phyloP scores from a whole-genome alignment of 92 coral and sea anemone genomes.

The Chrysogorgia sp. region DNA sequence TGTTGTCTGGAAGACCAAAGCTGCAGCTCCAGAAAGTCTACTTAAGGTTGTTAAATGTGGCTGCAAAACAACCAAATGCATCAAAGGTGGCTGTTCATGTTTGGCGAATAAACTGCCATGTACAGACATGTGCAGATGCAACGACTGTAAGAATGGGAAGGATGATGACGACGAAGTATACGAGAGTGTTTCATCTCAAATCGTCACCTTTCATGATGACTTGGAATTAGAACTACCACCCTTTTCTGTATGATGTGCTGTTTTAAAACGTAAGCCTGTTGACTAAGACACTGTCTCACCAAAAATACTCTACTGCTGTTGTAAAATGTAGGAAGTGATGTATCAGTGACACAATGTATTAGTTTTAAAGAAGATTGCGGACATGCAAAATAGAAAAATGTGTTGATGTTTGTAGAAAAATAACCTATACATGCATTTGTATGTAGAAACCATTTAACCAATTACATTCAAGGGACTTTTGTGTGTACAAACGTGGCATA shows the following conservation, averaged over 20 bases:
- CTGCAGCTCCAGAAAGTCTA: constrained; percentile 41
- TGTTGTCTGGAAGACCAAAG: constrained; percentile 40
- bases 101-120: constrained; percentile 16
- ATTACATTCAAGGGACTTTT: constrained; percentile 1
- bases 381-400: background rate
- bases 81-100: constrained; percentile 37
- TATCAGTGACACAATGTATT: background rate
- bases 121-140: constrained; percentile 37
- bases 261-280: background rate
- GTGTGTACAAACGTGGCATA: constrained; percentile 13
- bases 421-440: constrained; percentile 18
- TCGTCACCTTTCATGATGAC: constrained; percentile 9
- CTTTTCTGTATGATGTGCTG: constrained; percentile 15
- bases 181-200: constrained; percentile 18
- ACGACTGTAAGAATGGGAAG: constrained; percentile 11
- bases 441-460: constrained; percentile 22
- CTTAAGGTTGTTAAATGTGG: constrained; percentile 43
- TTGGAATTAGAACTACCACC: constrained; percentile 17
- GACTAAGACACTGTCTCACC: no score
- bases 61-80: constrained; percentile 22
- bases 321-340: no score
- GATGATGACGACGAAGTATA: constrained; percentile 2
- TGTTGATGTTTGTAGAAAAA: background rate
- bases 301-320: no score
- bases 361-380: constrained; percentile 17